Evolutionary conservation across 2,888 invertebrate species (phyloP).

Genomic region (Isoperla grammatica): DNA sequence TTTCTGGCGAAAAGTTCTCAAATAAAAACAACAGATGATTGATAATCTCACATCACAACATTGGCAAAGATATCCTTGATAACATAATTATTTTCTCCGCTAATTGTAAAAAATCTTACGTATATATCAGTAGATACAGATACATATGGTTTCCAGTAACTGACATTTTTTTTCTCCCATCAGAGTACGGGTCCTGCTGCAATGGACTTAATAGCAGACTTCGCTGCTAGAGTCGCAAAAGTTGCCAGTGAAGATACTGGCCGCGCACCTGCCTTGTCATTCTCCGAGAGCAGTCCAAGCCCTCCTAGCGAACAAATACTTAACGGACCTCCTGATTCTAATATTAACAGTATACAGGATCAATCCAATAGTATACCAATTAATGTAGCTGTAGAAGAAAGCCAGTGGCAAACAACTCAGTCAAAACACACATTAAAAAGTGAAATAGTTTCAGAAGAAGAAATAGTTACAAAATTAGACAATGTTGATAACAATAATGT

Average conservation of each 20-base stretch:
- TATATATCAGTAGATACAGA: no score
- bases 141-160: no score
- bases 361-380: constrained; percentile 14
- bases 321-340: background rate
- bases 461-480: constrained; percentile 14
- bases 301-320: background rate
- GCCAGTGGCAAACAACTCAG: constrained; percentile 11
- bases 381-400: constrained; percentile 15
- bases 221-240: constrained; percentile 42
- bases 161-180: background rate
- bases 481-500: constrained; percentile 15
- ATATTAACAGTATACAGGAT: constrained; percentile 10
- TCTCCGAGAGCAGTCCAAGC: constrained; percentile 5
- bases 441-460: constrained; percentile 8
- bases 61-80: no score
- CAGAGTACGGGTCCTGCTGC: constrained; percentile 29
- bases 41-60: no score
- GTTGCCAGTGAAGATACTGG: constrained; percentile 36
- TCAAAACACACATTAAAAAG: constrained; percentile 11
- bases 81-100: no score
- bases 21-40: no score
- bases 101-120: no score
- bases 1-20: no score
- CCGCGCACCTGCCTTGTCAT: background rate
- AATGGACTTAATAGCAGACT: constrained; percentile 40